These are phyloP conservation scores for Lasioglossum albipes DNA, from an alignment of 1,140 invertebrate genomes.

Conservation along the genomic window DNA sequence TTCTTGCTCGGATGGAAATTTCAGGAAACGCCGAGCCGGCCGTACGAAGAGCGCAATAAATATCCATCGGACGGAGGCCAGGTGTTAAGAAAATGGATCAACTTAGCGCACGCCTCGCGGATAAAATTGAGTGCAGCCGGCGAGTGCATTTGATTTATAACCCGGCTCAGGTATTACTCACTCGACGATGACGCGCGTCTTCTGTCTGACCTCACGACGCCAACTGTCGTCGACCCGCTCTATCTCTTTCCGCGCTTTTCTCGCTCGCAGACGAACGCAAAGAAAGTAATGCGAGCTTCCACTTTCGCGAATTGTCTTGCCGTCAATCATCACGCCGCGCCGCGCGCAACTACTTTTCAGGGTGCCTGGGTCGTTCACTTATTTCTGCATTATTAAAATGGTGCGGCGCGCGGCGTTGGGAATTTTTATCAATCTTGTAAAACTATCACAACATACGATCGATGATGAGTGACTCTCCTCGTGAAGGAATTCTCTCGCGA, in stretches of 20 bases:
- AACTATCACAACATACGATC: too few relatives aligned
- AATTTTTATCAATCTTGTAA: too few relatives aligned
- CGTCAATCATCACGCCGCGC: too few relatives aligned
- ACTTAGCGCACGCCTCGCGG: constrained; percentile 31
- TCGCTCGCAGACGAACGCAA: too few relatives aligned
- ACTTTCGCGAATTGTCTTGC: background rate
- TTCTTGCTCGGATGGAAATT: constrained; percentile 25
- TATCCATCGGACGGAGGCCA: constrained; percentile 46
- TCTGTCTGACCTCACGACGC: constrained; percentile 38
- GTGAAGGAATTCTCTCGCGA: too few relatives aligned
- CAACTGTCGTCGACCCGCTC: background rate
- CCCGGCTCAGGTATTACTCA: constrained; percentile 43
- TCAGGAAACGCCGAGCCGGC: background rate
- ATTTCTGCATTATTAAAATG: too few relatives aligned
- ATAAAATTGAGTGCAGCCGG: constrained; percentile 47
- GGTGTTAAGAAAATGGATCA: constrained; percentile 51
- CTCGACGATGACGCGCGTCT: constrained; percentile 38
- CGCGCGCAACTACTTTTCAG: too few relatives aligned
- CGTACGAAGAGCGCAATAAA: constrained; percentile 21
- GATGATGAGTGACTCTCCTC: too few relatives aligned
- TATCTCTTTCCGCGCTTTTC: background rate
- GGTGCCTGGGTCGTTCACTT: too few relatives aligned
- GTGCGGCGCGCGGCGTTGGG: too few relatives aligned
- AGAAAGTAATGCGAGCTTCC: background rate
- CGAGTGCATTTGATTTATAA: constrained; percentile 48